These are phyloP conservation scores for Xylota segnis DNA, from an alignment of 2,888 invertebrate species.

Conservation along the genomic window DNA sequence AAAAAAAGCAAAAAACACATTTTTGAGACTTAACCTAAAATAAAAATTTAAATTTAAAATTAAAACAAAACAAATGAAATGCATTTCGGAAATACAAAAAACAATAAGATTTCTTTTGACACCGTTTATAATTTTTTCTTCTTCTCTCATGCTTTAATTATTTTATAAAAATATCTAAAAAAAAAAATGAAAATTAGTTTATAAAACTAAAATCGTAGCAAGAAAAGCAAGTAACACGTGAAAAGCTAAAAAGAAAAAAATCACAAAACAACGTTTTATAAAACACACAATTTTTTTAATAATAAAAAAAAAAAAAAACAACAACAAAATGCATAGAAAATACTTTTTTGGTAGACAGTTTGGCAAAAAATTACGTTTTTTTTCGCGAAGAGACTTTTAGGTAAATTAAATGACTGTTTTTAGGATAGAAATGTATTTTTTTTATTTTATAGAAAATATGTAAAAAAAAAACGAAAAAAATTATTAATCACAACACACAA, in stretches of 20 bases:
- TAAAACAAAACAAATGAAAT: constrained; percentile 45
- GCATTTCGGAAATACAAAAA: constrained; percentile 52
- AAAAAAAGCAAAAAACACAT: constrained; percentile 30
- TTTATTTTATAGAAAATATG: constrained; percentile 64
- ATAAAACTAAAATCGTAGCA: constrained; percentile 58
- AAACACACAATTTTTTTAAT: constrained; percentile 25
- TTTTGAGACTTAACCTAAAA: constrained; percentile 67
- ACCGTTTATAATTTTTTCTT: constrained; percentile 21
- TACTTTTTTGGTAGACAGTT: constrained; percentile 48
- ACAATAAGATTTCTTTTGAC: not conserved
- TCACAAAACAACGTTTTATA: constrained; percentile 29
- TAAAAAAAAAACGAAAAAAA: constrained; percentile 41
- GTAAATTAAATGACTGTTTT: constrained; percentile 74
- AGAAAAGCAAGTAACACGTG: constrained; percentile 10
- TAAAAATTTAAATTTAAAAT: constrained; percentile 34
- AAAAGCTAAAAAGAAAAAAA: constrained; percentile 23
- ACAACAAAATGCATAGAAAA: not conserved
- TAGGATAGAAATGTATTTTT: constrained; percentile 71
- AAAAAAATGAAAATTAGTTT: constrained; percentile 52
- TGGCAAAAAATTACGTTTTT: constrained; percentile 60
- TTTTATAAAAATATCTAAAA: constrained; percentile 58
- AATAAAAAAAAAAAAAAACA: constrained; percentile 27
- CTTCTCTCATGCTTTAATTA: constrained; percentile 62
- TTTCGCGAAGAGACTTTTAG: constrained; percentile 75
- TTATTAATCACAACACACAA: constrained; percentile 54